phyloP scores from a whole-genome alignment of 2,888 invertebrate genomes.

The Hyalella azteca region DNA sequence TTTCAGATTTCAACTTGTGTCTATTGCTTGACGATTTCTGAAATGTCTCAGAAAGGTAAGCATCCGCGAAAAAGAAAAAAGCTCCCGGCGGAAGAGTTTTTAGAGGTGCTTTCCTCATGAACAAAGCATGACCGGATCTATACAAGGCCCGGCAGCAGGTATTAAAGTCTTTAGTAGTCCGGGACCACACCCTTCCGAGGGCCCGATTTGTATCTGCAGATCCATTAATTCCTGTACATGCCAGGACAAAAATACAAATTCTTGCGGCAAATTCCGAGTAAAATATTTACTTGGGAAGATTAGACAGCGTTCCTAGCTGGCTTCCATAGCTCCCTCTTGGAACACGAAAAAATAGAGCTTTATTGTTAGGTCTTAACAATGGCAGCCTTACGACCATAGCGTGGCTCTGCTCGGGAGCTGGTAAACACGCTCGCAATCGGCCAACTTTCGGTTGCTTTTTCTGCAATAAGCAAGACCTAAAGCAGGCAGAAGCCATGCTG shows the following conservation, averaged over 20 bases:
- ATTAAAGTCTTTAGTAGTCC: conserved; percentile 14
- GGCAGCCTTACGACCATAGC: conserved; percentile 28
- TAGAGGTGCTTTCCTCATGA: background rate
- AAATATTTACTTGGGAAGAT: conserved; percentile 35
- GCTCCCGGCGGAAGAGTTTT: no score
- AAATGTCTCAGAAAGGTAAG: no score
- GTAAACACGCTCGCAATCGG: conserved; percentile 31
- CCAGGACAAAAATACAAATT: conserved; percentile 26
- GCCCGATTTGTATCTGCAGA: conserved; percentile 34
- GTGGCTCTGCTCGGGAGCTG: conserved; percentile 4
- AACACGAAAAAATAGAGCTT: conserved; percentile 27
- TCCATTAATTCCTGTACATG: conserved; percentile 28
- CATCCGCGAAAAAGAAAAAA: no score
- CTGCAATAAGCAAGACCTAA: conserved; percentile 2
- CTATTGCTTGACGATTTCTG: no score
- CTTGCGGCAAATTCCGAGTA: conserved; percentile 30
- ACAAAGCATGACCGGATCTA: background rate
- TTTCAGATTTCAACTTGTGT: no score
- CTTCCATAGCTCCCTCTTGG: conserved; percentile 6
- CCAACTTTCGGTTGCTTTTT: conserved; percentile 27
- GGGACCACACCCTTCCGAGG: conserved; percentile 30
- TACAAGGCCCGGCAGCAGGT: background rate
- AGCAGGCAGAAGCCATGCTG: conserved; percentile 28
- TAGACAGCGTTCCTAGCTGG: conserved; percentile 11
- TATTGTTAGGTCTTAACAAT: conserved; percentile 31